Base-by-base conservation (phyloP, 2,797 vertebrate genomes). In the Gymnocypris eckloni region DNA sequence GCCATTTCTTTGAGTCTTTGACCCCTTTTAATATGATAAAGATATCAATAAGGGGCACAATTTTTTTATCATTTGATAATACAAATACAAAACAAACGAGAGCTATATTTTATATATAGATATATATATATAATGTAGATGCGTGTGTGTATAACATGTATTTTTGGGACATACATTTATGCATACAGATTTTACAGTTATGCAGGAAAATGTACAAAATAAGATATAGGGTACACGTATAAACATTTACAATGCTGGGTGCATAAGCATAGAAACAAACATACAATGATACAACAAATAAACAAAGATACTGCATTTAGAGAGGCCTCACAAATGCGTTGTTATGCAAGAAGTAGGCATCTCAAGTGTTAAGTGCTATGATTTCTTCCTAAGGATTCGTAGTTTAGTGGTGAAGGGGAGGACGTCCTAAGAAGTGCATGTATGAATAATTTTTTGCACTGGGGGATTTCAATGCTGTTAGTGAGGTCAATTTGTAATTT, bases 131-230 rank as follows among this genome's bases (percentile, higher is more conserved):
- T 73, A 80, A 81, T 80, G 73, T 81, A 81, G 70, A 86, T 41
- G 54, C 50, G 43, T 54, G 84, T 81, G 84, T 86, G 56, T 67
- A 75, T 75, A 72, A 12, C 56, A 77, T 82, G 69, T 59, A 90
- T 91, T 91, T 72, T 67, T 90, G 78, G 73, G 86, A 77, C 56
- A 81, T 86, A 70, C 43, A 83, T 85, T 87, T 56, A 73, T 15
- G 76, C 50, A 86, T 89, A 89, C 70, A 90, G 50, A 86, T 84
- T 89, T 84, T 81, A 93, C 78, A 87, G 87, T 83, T 91, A 90
- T 94, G 93, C 90, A 88, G 90, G 91, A 84, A 89, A 92, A 93
- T 91, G 88, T 93, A 94, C 90, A 94, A 93, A 92, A 92, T n/a
- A 41, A 82, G 64, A 91, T 85, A 91, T 83, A 48, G 16, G 78